phyloP scores from a whole-genome alignment of 1,140 invertebrate genomes.

The Lordiphosa mommai region DNA sequence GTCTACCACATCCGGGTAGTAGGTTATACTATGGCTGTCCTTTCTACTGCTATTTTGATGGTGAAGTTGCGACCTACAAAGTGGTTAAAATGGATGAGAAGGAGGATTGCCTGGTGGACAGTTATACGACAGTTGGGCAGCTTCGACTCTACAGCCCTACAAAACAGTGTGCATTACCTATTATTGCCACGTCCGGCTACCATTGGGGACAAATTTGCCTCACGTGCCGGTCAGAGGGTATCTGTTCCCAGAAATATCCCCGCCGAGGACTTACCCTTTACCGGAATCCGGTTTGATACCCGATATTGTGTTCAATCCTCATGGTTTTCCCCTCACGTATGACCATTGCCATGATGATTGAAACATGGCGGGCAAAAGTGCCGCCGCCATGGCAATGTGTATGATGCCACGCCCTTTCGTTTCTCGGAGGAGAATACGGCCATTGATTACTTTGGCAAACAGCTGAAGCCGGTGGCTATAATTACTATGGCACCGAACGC shows the following conservation, averaged over 20 bases:
- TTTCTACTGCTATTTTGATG: conserved; percentile 89
- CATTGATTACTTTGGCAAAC: conserved; percentile 95
- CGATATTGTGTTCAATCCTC: conserved; percentile 99
- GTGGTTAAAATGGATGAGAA: conserved; percentile 86
- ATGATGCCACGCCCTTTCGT: conserved; percentile 97
- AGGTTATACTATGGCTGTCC: conserved; percentile 85
- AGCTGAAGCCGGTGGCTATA: conserved; percentile 95
- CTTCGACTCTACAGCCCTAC: conserved; percentile 82
- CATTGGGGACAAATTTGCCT: conserved; percentile 99
- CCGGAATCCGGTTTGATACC: conserved; percentile 96
- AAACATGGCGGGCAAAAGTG: conserved; percentile 98
- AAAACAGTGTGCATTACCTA: conserved; percentile 88
- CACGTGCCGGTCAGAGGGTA: conserved; percentile 98
- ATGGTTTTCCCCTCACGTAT: conserved; percentile 99
- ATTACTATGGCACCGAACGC: conserved; percentile 97
- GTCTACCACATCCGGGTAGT: conserved; percentile 90
- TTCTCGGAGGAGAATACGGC: conserved; percentile 95
- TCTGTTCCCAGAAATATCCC: conserved; percentile 96
- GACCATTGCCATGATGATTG: conserved; percentile 99
- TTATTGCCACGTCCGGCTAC: conserved; percentile 93
- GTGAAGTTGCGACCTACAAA: conserved; percentile 83
- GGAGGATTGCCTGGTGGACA: conserved; percentile 91
- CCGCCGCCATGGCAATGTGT: conserved; percentile 93
- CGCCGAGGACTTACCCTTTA: conserved; percentile 96
- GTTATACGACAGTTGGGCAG: conserved; percentile 90